Evolutionary conservation across 2,888 invertebrate species (phyloP).

Genomic region (Ecliptopera silaceata): DNA sequence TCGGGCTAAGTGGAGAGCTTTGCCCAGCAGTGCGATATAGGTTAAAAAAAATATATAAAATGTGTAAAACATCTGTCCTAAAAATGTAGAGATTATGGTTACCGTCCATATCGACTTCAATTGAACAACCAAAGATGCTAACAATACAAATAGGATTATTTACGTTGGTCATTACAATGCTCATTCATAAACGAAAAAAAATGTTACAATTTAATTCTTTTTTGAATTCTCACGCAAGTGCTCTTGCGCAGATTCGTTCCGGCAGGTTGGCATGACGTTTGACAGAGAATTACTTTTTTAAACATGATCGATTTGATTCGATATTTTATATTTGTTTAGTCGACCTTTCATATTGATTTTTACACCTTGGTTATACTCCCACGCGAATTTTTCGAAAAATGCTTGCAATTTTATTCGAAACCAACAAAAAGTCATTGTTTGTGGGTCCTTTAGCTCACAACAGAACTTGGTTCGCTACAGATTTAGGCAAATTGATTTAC

Average conservation of each 20-base stretch:
- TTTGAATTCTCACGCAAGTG: conserved; percentile 60
- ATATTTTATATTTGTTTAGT: conserved; percentile 73
- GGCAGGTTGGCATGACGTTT: conserved; percentile 58
- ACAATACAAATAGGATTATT: conserved; percentile 76
- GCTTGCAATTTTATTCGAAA: neutral
- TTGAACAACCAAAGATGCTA: conserved; percentile 49
- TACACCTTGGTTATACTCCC: conserved; percentile 62
- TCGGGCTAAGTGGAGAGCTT: too few relatives aligned
- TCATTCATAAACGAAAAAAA: conserved; percentile 62
- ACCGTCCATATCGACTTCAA: conserved; percentile 44
- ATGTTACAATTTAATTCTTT: conserved; percentile 46
- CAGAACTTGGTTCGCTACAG: too few relatives aligned
- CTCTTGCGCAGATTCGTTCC: conserved; percentile 60
- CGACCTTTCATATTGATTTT: conserved; percentile 48
- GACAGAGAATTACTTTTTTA: conserved; percentile 50
- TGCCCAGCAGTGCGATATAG: too few relatives aligned
- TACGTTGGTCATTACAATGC: conserved; percentile 72
- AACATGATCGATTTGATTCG: conserved; percentile 72
- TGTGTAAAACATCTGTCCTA: too few relatives aligned
- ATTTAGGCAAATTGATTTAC: too few relatives aligned
- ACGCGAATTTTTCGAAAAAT: conserved; percentile 46
- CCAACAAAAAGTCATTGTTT: too few relatives aligned
- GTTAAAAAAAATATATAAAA: too few relatives aligned
- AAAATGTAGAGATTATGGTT: conserved; percentile 32
- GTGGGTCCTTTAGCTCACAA: too few relatives aligned